These are phyloP conservation scores for Psix sp. DNA, from an alignment of 1,140 invertebrate species.

Conservation along the genomic window DNA sequence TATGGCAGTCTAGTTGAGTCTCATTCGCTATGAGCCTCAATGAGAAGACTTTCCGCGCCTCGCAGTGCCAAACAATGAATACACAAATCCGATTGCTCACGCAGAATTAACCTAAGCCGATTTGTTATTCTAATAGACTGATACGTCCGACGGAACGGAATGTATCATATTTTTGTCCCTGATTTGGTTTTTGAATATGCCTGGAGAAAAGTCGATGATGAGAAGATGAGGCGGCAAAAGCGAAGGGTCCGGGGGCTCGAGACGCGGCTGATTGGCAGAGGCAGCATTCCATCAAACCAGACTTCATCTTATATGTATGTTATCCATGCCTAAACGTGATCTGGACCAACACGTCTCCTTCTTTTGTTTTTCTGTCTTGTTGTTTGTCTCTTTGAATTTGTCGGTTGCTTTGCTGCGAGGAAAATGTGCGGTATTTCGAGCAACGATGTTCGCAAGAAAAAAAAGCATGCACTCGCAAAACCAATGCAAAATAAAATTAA, in stretches of 20 bases:
- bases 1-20: too few relatives aligned
- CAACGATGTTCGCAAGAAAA: constrained; percentile 6
- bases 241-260: constrained; percentile 28
- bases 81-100: constrained; percentile 34
- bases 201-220: constrained; percentile 50
- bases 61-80: constrained; percentile 28
- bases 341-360: constrained; percentile 54
- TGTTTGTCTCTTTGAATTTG: constrained; percentile 54
- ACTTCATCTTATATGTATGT: constrained; percentile 67
- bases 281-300: constrained; percentile 70
- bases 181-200: constrained; percentile 41
- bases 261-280: too few relatives aligned
- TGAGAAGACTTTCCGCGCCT: constrained; percentile 3
- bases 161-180: constrained; percentile 49
- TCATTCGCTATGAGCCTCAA: too few relatives aligned
- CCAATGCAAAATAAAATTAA: too few relatives aligned
- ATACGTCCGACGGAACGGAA: constrained; percentile 15
- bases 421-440: constrained; percentile 30
- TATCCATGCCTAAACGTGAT: constrained; percentile 60
- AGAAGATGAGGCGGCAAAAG: constrained; percentile 46
- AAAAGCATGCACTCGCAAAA: neutral
- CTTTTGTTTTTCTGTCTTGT: constrained; percentile 43
- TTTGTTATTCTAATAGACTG: constrained; percentile 35
- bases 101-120: constrained; percentile 18
- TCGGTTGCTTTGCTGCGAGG: constrained; percentile 35